A percentile compares a stretch with the other conserved stretches of the same genome.
These are phyloP conservation scores for Chaitophorus viminalis DNA, from an alignment of 2,888 invertebrate species.

Conservation along the genomic window DNA sequence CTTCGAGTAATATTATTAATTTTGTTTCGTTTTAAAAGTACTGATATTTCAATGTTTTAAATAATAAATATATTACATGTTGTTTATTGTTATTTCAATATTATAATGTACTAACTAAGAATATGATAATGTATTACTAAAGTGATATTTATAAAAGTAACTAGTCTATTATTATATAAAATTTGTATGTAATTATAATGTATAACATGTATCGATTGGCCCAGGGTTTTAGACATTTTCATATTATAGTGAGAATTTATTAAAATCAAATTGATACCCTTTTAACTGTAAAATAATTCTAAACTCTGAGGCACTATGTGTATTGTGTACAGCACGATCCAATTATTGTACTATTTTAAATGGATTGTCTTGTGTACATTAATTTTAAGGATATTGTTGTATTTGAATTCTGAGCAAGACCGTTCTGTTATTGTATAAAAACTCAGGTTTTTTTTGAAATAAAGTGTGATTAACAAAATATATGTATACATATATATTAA, in stretches of 20 bases:
- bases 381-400: conserved; percentile 24
- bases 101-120: conserved; percentile 43
- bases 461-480: conserved; percentile 37
- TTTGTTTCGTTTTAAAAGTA: conserved; percentile 53
- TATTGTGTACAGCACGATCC: background rate
- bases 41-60: conserved; percentile 54
- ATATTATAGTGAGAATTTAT: background rate
- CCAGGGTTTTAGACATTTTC: background rate
- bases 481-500: background rate
- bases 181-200: conserved; percentile 31
- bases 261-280: background rate
- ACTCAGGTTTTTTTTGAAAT: background rate
- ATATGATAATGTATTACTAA: conserved; percentile 43
- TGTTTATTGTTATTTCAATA: conserved; percentile 59
- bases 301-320: conserved; percentile 17
- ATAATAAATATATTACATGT: conserved; percentile 53
- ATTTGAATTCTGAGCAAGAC: background rate
- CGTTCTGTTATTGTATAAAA: conserved; percentile 41
- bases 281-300: background rate
- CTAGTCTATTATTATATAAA: conserved; percentile 54
- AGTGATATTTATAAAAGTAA: conserved; percentile 59
- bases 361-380: background rate
- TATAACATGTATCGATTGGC: conserved; percentile 30
- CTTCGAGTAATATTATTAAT: conserved; percentile 33
- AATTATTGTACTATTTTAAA: background rate